Evolutionary conservation across 2,113 vertebrate species (phyloP), one percentile per base, ranked within the genome.

Genomic region (Microtus oregoni): DNA sequence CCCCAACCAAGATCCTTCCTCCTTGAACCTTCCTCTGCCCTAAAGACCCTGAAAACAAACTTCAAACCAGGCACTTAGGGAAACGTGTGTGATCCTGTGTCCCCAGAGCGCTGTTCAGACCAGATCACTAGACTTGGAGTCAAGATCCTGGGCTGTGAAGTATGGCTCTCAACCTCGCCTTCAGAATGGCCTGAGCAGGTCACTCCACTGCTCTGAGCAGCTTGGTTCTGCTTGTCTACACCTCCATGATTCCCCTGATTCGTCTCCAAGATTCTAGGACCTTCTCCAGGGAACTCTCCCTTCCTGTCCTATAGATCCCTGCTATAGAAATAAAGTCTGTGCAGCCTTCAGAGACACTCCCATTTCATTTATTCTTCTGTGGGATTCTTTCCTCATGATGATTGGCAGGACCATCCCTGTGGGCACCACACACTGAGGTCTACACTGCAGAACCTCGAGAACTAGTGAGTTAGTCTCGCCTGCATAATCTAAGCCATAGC

Each of bases 11-110:
- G 44, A 70, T 17, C 41, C 67, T 41, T 8, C 58, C 12, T 55
- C 3, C 41, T 3, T 0, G 1, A n/a, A 13, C 32, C 61, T 0
- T 4, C 5, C 6, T 38, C 9, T 35, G 3, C 15, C 30, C 41
- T 32, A 10, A 35, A 28, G 13, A 17, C 20, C 22, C 24, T 78
- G 7, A 8, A 72, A 38, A 77, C 67, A 81, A 58, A 61, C 22
- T 61, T 77, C 94, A 65, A n/a, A 28, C 89, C 28, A 14, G n/a
- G 58, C 30, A 14, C 28, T 92, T 79, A 92, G 32, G 50, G 35
- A 79, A 97, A 85, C 5, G 7, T 61, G 88, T 76, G 94, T 93
- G 41, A 94, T 47, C 83, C 35, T 9, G 0, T 17, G 44, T 92
- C 81, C 87, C 79, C 79, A 7, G 86, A 87, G 81, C 0, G 1